Base-by-base conservation (phyloP, 2,797 vertebrate species). In the Sebastes elongatus region DNA sequence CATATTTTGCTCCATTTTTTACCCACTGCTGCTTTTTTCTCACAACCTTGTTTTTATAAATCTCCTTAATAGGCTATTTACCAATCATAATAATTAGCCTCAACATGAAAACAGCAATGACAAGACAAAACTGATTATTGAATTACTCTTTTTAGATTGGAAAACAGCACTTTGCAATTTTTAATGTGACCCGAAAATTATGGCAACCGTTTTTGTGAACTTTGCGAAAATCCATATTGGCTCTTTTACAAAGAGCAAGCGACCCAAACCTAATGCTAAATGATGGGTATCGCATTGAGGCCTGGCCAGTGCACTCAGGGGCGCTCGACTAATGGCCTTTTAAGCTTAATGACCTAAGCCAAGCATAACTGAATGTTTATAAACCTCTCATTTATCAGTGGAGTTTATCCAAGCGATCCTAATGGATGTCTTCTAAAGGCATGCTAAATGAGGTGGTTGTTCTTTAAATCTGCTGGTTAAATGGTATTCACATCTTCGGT, bases 271-370 rank as follows among this genome's bases (percentile, higher is more conserved):
- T 80, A 85, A 86, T 79, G 52, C 66, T 78, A 86, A 78, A 69
- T 81, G 76, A 89, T 85, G 84, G 84, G 83, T 56, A 67, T 75
- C 73, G 5, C 64, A 79, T 49, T 75, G 70, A 76, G 22, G 70
- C 68, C 82, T 61, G 35, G 69, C 65, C 74, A 78, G 46, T 68
- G 59, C 78, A 87, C 83, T 85, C 71, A 71, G 57, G 82, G 80
- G 71, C 64, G 81, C 76, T 78, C 49, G 23, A 78, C 85, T 91
- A 92, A 91, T 92, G 92, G 89, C 82, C 87, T 87, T 93, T 91
- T 89, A 92, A 91, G 84, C 81, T 81, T 90, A 89, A 92, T 90
- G 89, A 89, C 80, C 76, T 73, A 49, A 88, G 78, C 74, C 81
- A 71, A 84, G 88, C 82, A 89, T 78, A 84, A 90, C 90, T 80